phyloP scores from a whole-genome alignment of 37 sponge, comb jelly and placozoan genomes.

The Agelas oroides region DNA sequence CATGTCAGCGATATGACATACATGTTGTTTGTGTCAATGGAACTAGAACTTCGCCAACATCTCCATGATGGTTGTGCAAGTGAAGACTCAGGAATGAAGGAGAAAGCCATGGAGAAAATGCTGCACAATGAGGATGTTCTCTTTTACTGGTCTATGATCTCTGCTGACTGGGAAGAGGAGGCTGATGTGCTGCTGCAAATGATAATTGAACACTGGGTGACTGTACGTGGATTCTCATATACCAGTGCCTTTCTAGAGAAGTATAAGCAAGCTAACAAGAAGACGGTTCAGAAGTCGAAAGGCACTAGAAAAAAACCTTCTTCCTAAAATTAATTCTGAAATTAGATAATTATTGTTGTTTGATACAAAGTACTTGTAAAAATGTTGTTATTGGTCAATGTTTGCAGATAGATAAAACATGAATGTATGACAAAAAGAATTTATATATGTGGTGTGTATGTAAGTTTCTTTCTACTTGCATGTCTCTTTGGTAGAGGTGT shows the following conservation, averaged over 20 bases:
- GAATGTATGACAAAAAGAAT: too few relatives aligned
- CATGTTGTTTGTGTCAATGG: conserved; percentile 7
- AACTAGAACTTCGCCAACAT: conserved; percentile 7
- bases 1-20: conserved; percentile 23
- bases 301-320: conserved; percentile 4
- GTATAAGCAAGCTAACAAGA: conserved; percentile 8
- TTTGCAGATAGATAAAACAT: too few relatives aligned
- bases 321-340: too few relatives aligned
- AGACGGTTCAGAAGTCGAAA: conserved; percentile 2
- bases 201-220: not conserved
- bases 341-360: too few relatives aligned
- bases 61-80: too few relatives aligned
- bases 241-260: conserved; percentile 8
- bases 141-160: conserved; percentile 6
- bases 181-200: not conserved
- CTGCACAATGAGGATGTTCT: conserved; percentile 1
- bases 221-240: conserved; percentile 10
- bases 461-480: not conserved
- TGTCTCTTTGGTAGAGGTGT: conserved; percentile 33
- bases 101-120: too few relatives aligned
- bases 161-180: conserved; percentile 9
- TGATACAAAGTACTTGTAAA: too few relatives aligned
- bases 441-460: too few relatives aligned
- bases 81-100: too few relatives aligned
- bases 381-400: too few relatives aligned